Evolutionary conservation across 2,888 invertebrate genomes (phyloP), one percentile per base, ranked within the genome.

Genomic region (Buathra laborator): DNA sequence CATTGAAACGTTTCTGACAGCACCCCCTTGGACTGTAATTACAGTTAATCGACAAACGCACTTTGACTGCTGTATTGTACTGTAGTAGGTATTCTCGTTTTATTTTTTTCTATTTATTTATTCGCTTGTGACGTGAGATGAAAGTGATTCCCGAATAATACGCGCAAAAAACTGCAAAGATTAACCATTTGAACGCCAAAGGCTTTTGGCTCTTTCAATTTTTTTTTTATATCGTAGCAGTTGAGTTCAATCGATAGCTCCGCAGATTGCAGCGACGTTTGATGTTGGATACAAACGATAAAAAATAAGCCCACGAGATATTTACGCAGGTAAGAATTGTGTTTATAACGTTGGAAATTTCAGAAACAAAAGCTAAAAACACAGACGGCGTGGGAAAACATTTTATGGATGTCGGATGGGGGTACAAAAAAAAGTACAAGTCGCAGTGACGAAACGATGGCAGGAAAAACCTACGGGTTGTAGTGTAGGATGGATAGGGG

Each of bases 391-490:
- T 32, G 12, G 29, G 59, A 7, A 32, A 62, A 37, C 0, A 3
- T 24, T 24, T n/a, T 10, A 62, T n/a, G 59, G 14, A 32, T 12
- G 37, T 37, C 5, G 37, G 9, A 37, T 9, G 7, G 9, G 7
- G 37, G 6, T n/a, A 19, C 16, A 19, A 12, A n/a, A 12, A 29
- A n/a, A 64, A 29, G 2, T 6, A 32, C 24, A 24, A 24, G 56
- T 1, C 53, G 43, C 19, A 72, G 56, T 72, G 56, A 72, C 71
- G 43, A 72, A 72, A 74, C 16, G 59, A 64, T 70, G 59, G 70
- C 32, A 48, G 51, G 37, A 3, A 51, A 53, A 43, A 32, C 9
- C 59, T 16, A 10, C 32, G 59, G 7, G 59, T 29, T n/a, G 9
- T 16, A 43, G 29, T 3, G 43, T 2, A 16, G 32, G 3, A 46